phyloP scores from a whole-genome alignment of 2,113 vertebrate species.

The Chlorocebus sabaeus region DNA sequence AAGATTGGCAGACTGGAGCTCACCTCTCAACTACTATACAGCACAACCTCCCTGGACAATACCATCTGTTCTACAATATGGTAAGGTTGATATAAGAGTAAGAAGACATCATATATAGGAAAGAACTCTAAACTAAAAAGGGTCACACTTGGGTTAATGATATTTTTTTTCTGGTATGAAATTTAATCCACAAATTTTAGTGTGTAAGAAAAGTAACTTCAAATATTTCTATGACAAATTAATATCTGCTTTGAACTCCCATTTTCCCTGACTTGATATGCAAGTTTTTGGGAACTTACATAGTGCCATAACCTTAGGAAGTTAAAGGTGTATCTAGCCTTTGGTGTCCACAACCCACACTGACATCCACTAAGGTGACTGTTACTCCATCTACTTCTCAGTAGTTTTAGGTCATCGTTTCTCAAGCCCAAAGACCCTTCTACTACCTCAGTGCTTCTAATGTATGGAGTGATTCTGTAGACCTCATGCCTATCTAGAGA shows the following conservation, averaged over 20 bases:
- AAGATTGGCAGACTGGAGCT: neutral
- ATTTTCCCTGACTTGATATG: neutral
- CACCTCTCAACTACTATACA: neutral
- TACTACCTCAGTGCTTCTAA: neutral
- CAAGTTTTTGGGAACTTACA: neutral
- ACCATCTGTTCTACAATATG: neutral
- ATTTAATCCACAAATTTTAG: neutral
- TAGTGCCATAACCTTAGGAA: neutral
- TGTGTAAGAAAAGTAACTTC: neutral
- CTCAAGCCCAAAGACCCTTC: neutral
- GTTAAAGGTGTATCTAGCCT: neutral
- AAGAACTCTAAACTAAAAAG: neutral
- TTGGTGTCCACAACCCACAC: neutral
- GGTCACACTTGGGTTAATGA: neutral
- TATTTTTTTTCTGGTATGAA: neutral
- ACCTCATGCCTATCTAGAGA: neutral
- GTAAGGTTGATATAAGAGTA: neutral
- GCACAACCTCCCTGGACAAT: neutral
- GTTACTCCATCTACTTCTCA: neutral
- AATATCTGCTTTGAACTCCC: neutral
- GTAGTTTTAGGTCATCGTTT: neutral
- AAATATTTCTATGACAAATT: neutral
- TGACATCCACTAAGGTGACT: neutral
- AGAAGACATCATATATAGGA: neutral
- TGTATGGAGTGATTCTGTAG: neutral